Conservation (phyloP, 2,888 invertebrate genomes). For the Cephus spinipes region DNA sequence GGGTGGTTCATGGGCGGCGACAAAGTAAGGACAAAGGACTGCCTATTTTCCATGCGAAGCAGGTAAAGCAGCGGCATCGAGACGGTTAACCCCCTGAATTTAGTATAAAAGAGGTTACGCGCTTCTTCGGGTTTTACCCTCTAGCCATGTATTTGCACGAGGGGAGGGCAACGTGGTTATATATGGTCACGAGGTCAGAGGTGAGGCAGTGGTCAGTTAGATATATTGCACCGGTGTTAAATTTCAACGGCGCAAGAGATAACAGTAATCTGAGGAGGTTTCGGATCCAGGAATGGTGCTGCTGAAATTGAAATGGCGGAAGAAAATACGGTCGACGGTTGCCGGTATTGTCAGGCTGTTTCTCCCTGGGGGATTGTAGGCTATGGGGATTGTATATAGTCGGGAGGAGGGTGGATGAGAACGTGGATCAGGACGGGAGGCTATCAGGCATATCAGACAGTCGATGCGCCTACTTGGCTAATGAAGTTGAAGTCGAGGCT, state of each 20-base stretch:
- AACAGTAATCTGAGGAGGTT: slow-evolving; percentile 44
- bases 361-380: background rate
- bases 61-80: slow-evolving; percentile 23
- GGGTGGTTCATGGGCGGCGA: slow-evolving; percentile 7
- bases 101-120: slow-evolving; percentile 34
- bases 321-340: slow-evolving; percentile 1
- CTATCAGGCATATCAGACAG: background rate
- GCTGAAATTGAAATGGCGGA: slow-evolving; percentile 4
- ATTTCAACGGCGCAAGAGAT: slow-evolving; percentile 38
- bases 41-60: slow-evolving; percentile 34
- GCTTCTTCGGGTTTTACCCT: background rate
- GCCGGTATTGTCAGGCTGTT: background rate
- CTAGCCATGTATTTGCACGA: background rate
- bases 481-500: background rate
- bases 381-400: background rate
- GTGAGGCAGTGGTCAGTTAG: slow-evolving; percentile 40
- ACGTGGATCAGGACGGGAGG: background rate
- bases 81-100: slow-evolving; percentile 41
- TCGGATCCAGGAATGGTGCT: slow-evolving; percentile 16
- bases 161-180: slow-evolving; percentile 30
- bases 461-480: background rate
- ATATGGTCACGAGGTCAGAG: slow-evolving; percentile 43
- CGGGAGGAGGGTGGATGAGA: background rate
- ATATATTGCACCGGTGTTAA: slow-evolving; percentile 46
- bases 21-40: slow-evolving; percentile 29